Evolutionary conservation across 2,797 vertebrate genomes (phyloP), one percentile per base, ranked within the genome.

Genomic region (Cryptoprocta ferox): DNA sequence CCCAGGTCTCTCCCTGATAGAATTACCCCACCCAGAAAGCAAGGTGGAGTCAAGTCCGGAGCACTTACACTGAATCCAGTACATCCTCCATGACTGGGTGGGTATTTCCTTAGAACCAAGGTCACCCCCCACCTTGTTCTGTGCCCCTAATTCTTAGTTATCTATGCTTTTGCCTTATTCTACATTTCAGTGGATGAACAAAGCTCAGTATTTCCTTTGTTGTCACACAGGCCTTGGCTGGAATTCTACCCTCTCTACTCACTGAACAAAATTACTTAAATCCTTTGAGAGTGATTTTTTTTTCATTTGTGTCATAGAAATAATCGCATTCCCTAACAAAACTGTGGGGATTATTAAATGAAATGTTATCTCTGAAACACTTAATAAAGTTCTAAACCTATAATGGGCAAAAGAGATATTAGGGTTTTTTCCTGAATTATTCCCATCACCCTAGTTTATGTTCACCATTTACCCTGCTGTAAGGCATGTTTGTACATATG

Each of bases 331-430:
- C 26, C 32, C 10, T 91, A 89, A 93, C 13, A 93, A 37, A 9
- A 12, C 6, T 65, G 0, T 56, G 81, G 30, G 9, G 13, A 81
- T 89, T 85, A 32, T 79, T 83, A 95, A 92, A 56, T 65, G 12
- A 96, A n/a, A 92, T 79, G 3, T 12, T 63, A 68, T 37, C 9
- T 82, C 66, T 92, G 56, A 96, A 90, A 0, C 10, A 82, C 30
- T 61, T 87, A 53, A 73, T 78, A 65, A 65, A 85, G 65, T 65
- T 53, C 14, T 53, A 53, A 18, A 66, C 24, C 11, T 11, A 13
- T 70, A 68, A 66, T 30, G 16, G 73, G 10, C 18, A 76, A 93
- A 30, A 61, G 16, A 73, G 15, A 93, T 0, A 32, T 12, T 56
- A 56, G 42, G 15, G 16, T 79, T 63, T 79, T 71, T 24, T 10